Evolutionary conservation across 2,113 vertebrate species (phyloP).

Genomic region (Camelus bactrianus): DNA sequence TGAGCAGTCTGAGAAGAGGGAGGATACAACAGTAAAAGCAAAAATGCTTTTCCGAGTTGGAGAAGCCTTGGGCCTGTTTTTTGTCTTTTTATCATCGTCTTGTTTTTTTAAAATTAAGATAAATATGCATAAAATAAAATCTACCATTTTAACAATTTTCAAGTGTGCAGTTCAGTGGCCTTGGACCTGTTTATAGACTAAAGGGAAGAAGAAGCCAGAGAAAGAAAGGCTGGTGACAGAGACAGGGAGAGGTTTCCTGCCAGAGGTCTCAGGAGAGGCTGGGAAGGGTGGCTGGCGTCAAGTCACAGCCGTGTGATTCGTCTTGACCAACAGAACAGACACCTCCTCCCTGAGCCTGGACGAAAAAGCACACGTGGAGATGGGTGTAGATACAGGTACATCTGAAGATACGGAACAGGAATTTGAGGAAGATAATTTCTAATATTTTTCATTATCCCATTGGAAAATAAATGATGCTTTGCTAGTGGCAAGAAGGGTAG

Average conservation of each 20-base stretch:
- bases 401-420: background rate
- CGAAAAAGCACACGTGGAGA: background rate
- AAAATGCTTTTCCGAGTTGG: background rate
- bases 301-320: too few species aligned
- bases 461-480: background rate
- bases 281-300: background rate
- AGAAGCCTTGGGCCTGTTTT: background rate
- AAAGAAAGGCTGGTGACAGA: background rate
- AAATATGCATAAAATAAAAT: background rate
- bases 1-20: background rate
- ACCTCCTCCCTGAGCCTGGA: background rate
- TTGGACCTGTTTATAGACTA: background rate
- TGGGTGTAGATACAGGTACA: background rate
- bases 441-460: background rate
- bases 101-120: background rate
- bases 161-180: background rate
- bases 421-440: background rate
- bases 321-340: background rate
- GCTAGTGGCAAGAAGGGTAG: background rate
- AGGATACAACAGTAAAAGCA: background rate
- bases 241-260: background rate
- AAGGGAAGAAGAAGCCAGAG: background rate
- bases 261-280: background rate
- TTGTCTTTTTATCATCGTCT: background rate
- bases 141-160: background rate